Conservation (phyloP, 2,888 invertebrate species). For the Diarsia mendica region DNA sequence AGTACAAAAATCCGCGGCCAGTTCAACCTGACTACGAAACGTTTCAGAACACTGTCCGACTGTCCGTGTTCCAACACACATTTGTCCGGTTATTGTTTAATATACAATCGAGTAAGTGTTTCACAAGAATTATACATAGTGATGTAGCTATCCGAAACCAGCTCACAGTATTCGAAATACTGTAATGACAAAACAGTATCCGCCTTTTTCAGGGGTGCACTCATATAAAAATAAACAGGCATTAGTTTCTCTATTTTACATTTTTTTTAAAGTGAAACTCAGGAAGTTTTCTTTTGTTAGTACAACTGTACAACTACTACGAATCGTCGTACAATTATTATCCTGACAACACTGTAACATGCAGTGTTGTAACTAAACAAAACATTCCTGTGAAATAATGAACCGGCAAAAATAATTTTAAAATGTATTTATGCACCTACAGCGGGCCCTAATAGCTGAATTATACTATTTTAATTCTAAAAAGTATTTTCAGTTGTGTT, state of each 20-base stretch:
- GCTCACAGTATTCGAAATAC: background rate
- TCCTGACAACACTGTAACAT: conserved; percentile 8
- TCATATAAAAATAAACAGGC: background rate
- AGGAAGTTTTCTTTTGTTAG: too few relatives aligned
- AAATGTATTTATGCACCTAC: background rate
- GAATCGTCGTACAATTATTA: background rate
- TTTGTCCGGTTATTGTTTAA: background rate
- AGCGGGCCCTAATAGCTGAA: background rate
- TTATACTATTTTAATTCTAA: background rate
- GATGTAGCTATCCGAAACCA: background rate
- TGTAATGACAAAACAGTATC: background rate
- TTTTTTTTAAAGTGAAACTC: background rate
- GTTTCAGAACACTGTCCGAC: background rate
- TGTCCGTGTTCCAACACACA: background rate
- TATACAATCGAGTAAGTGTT: background rate
- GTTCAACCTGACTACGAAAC: background rate
- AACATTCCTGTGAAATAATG: conserved; percentile 24
- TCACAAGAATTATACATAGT: background rate
- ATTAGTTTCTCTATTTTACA: background rate
- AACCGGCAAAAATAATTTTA: conserved; percentile 39
- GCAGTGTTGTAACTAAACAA: conserved; percentile 51
- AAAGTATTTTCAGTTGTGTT: background rate
- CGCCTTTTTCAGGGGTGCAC: background rate
- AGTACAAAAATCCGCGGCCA: too few relatives aligned
- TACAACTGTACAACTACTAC: background rate